phyloP scores from a whole-genome alignment of 2,797 vertebrate genomes.

The Mormyrops attenuatus region DNA sequence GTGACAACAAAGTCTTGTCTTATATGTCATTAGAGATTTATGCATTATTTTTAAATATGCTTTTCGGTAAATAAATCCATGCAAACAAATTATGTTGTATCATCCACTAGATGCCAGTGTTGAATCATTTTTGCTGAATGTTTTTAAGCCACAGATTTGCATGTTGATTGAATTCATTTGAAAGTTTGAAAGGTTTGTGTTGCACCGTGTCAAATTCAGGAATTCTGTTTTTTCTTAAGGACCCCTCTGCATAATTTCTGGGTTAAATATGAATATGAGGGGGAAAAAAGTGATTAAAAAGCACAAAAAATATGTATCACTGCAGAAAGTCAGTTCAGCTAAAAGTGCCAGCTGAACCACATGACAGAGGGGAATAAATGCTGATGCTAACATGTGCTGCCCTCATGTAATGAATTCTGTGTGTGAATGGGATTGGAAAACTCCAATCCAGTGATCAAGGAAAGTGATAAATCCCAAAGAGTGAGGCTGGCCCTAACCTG shows the following conservation, averaged over 20 bases:
- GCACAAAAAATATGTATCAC: background rate
- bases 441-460: background rate
- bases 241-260: background rate
- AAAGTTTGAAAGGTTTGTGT: background rate
- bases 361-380: background rate
- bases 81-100: conserved; percentile 16
- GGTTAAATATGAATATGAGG: background rate
- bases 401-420: background rate
- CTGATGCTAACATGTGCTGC: background rate
- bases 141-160: conserved; percentile 17
- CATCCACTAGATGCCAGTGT: conserved; percentile 56
- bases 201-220: background rate
- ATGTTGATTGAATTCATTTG: background rate
- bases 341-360: background rate
- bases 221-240: background rate
- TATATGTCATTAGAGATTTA: background rate
- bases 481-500: background rate
- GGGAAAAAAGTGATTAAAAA: background rate
- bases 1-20: background rate
- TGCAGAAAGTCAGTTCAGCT: background rate
- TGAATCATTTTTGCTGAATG: conserved; percentile 34
- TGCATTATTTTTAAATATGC: background rate
- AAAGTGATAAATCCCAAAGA: background rate
- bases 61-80: background rate
- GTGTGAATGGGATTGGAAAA: background rate